Evolutionary conservation across 2,113 vertebrate genomes (phyloP).

Genomic region (Macroglossus sobrinus): DNA sequence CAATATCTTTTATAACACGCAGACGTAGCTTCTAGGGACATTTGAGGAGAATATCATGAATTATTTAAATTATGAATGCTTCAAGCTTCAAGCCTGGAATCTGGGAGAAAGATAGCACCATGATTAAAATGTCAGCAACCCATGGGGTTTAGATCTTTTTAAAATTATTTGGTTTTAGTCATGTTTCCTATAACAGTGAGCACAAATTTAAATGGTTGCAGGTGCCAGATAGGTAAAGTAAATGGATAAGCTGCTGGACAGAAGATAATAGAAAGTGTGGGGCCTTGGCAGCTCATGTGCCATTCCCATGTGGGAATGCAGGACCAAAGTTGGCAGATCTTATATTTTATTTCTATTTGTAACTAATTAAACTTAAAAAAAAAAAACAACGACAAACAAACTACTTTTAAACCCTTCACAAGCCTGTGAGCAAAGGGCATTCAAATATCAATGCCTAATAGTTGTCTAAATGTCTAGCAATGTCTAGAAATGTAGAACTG

Average conservation of each 20-base stretch:
- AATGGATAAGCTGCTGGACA: not conserved
- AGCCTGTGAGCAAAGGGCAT: not conserved
- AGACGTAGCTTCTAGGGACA: not conserved
- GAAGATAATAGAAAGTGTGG: too few relatives aligned
- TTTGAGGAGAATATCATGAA: not conserved
- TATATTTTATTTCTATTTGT: not conserved
- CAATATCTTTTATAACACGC: not conserved
- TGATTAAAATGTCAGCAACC: not conserved
- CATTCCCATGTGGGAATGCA: not conserved
- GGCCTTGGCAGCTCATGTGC: not conserved
- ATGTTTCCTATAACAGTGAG: not conserved
- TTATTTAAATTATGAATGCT: not conserved
- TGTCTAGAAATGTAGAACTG: not conserved
- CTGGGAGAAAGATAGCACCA: not conserved
- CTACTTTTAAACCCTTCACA: not conserved
- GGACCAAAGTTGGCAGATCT: not conserved
- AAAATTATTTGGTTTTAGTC: not conserved
- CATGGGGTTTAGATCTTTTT: not conserved
- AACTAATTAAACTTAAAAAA: not conserved
- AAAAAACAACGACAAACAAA: too few relatives aligned
- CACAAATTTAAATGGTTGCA: not conserved
- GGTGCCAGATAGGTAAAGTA: not conserved
- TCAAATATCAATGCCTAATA: not conserved
- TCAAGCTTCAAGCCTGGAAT: not conserved
- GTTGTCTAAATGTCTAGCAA: not conserved